Evolutionary conservation across 92 coral and sea anemone genomes (phyloP).

Genomic region (Palythoa grandiflora): DNA sequence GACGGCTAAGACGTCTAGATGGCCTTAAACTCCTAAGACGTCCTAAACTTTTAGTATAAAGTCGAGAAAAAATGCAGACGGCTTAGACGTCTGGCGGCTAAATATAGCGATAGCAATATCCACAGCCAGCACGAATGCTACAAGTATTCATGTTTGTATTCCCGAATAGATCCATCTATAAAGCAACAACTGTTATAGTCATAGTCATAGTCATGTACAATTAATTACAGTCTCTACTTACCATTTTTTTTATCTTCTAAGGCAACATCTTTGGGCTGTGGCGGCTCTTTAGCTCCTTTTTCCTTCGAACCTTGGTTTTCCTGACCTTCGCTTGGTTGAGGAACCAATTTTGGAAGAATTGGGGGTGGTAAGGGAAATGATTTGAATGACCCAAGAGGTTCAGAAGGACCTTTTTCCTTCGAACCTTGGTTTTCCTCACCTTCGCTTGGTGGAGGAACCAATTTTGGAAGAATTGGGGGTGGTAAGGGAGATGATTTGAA

Average conservation of each 20-base stretch:
- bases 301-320: constrained; percentile 3
- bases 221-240: neutral
- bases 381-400: neutral
- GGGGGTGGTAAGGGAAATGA: constrained; percentile 11
- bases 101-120: too few species aligned
- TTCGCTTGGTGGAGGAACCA: constrained; percentile 20
- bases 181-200: too few species aligned
- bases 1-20: too few species aligned
- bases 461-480: constrained; percentile 23
- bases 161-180: too few species aligned
- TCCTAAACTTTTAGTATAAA: too few species aligned
- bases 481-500: neutral
- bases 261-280: neutral
- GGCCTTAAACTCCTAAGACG: too few species aligned
- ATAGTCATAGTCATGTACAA: too few species aligned
- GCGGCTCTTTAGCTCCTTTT: neutral
- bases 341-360: constrained; percentile 16
- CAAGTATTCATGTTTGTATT: too few species aligned
- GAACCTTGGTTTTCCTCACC: constrained; percentile 7
- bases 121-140: too few species aligned
- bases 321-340: constrained; percentile 12
- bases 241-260: neutral
- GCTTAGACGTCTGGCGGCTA: too few species aligned
- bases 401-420: constrained; percentile 5
- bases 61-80: too few species aligned